phyloP scores from a whole-genome alignment of 2,797 vertebrate genomes.

The Mormyrops attenuatus region DNA sequence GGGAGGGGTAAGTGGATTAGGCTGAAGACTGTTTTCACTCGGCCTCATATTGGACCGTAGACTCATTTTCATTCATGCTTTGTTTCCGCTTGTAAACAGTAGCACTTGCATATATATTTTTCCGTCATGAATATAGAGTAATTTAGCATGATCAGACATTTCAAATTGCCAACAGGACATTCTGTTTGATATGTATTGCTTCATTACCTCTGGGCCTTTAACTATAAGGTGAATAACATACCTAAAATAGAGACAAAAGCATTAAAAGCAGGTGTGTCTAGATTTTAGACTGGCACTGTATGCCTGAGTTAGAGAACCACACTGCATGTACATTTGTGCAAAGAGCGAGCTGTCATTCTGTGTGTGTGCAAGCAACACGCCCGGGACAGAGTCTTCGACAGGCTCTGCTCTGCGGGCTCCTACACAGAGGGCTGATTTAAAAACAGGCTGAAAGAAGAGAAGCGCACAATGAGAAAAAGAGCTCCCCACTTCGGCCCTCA shows the following conservation, averaged over 20 bases:
- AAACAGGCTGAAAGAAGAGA: background rate
- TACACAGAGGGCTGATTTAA: background rate
- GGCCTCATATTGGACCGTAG: background rate
- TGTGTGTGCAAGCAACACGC: slow-evolving; percentile 32
- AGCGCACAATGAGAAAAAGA: slow-evolving; percentile 32
- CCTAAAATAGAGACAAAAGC: background rate
- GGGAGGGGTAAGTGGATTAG: slow-evolving; percentile 17
- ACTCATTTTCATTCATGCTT: background rate
- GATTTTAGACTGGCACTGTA: background rate
- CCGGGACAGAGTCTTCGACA: background rate
- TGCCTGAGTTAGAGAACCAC: background rate
- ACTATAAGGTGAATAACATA: background rate
- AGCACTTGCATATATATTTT: background rate
- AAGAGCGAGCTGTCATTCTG: background rate
- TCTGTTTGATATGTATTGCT: background rate
- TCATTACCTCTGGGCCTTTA: background rate
- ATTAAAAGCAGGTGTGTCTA: background rate
- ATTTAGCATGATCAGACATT: background rate
- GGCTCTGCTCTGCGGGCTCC: background rate
- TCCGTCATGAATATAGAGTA: background rate
- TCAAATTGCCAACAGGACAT: background rate
- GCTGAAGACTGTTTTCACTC: background rate
- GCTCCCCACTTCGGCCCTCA: slow-evolving; percentile 22
- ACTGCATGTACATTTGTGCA: background rate
- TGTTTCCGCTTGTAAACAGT: background rate